Base-by-base conservation (phyloP, 2,888 invertebrate species). In the Lamellibrachia columna region DNA sequence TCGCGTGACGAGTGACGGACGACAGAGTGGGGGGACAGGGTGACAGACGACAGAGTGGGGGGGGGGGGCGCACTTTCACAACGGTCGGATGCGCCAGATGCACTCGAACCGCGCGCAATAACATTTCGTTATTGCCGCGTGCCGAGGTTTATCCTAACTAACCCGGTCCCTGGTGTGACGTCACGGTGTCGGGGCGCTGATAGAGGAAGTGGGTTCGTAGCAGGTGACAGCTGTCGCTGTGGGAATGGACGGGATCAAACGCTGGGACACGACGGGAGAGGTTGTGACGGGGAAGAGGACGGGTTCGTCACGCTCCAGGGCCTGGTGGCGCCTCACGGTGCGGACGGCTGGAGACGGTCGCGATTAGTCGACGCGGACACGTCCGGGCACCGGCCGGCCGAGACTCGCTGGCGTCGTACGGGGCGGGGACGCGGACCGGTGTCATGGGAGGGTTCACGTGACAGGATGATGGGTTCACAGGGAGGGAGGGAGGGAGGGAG, bases 171-270 rank as follows among this genome's bases (percentile, higher is more conserved):
- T n/a, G 75, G 75, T 75, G 75, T 75, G 75, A 75, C 75, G 75
- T 75, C 75, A 75, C 75, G 75, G 75, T 6, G 75, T 75, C 75
- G 75, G 75, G 75, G 75, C 22, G 75, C 75, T 15, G 75, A 75
- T 22, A 75, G 75, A 75, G 22, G 75, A n/a, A 75, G 22, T 22
- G 75, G 22, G 75, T 6, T 6, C 75, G 75, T 75, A 75, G 75
- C 75, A 75, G 75, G 75, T 75, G 75, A 75, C 75, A 75, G 75
- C 75, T 75, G 75, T 75, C 75, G 75, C 22, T 15, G 75, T 75
- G 75, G 75, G 75, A 75, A 75, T 15, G 22, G 55, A 7, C 8
- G 75, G 75, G 75, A 75, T 75, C 75, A 75, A 75, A 75, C 75
- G 75, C 6, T n/a, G 6, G 75, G 75, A 6, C 75, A 22, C 75